A percentile compares a stretch with the other conserved stretches of the same genome.
These are phyloP conservation scores for Nebria brevicollis DNA, from an alignment of 2,888 invertebrate species.

Conservation along the genomic window DNA sequence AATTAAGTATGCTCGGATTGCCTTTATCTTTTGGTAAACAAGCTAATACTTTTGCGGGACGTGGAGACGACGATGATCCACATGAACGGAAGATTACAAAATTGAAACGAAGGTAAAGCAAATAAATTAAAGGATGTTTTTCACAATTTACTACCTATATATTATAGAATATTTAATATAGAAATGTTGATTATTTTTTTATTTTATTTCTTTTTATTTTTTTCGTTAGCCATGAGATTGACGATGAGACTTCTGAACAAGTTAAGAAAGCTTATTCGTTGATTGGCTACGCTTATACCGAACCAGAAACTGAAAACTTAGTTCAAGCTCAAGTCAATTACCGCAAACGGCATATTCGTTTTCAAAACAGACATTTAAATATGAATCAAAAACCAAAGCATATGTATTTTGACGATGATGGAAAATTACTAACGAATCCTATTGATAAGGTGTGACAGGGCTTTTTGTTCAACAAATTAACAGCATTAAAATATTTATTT, in stretches of 20 bases:
- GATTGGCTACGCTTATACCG: slow-evolving; percentile 68
- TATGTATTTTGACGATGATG: slow-evolving; percentile 75
- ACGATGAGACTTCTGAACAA: slow-evolving; percentile 66
- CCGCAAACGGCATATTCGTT: slow-evolving; percentile 70
- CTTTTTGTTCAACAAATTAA: no score
- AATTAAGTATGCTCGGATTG: slow-evolving; percentile 54
- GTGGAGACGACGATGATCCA: slow-evolving; percentile 65
- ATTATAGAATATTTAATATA: background rate
- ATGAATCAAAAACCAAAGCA: slow-evolving; percentile 64
- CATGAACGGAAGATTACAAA: slow-evolving; percentile 66
- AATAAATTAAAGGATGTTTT: background rate
- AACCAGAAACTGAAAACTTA: slow-evolving; percentile 24
- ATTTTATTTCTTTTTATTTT: slow-evolving; percentile 51
- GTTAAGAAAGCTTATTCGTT: slow-evolving; percentile 73
- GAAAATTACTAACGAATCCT: slow-evolving; percentile 63
- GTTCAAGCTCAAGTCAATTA: slow-evolving; percentile 71
- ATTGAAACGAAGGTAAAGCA: slow-evolving; percentile 66
- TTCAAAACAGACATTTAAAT: slow-evolving; percentile 68
- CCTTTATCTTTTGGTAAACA: slow-evolving; percentile 55
- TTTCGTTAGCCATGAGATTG: slow-evolving; percentile 66
- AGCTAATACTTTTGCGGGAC: slow-evolving; percentile 44
- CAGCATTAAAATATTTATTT: background rate
- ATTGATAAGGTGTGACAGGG: slow-evolving; percentile 28
- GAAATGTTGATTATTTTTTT: background rate
- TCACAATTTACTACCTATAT: no score